Evolutionary conservation across 2,113 vertebrate genomes (phyloP), one percentile per base, ranked within the genome.

Genomic region (Pogonocichla stellata): DNA sequence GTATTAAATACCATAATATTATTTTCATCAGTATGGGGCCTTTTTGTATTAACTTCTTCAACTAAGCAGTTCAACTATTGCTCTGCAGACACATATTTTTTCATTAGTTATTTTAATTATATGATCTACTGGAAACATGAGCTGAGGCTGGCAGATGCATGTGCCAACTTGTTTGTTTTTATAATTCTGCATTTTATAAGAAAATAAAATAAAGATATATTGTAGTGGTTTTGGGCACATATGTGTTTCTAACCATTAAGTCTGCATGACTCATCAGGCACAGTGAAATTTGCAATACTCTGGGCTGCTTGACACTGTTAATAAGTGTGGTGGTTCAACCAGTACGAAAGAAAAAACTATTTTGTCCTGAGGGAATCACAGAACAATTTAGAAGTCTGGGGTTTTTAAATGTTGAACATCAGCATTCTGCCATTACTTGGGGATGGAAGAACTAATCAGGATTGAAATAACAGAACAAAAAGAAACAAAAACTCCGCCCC

Each of bases 61-160:
- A 72, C 87, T 80, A 95, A 94, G 58, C 26, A 29, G 26, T 51
- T 51, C 50, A 94, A 96, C 93, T 80, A 95, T 36, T 94, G 19
- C 92, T 77, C 62, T 88, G 12, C 38, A 93, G 94, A 88, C 71
- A 90, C 7, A 38, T 90, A 86, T 92, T 89, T 97, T 84, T 88
- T 57, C 60, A 42, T n/a, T 75, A 86, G 82, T 92, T 93, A 92
- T 93, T 97, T 97, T 94, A 98, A 97, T 97, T 95, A 93, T 93
- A 91, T 72, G 75, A 80, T 94, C 22, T 14, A 57, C 78, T 97
- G 80, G 74, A 97, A 94, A 73, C 25, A 20, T 84, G 78, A 70
- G 60, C 78, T 94, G 77, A 95, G 42, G 29, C 60, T 92, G 75
- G 93, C 70, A 94, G 28, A 86, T 96, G 50, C 65, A 4, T 92